Percentiles rank a stretch among this genome's conserved stretches.
Conservation (phyloP, 2,113 vertebrate species). For the Piprites chloris region DNA sequence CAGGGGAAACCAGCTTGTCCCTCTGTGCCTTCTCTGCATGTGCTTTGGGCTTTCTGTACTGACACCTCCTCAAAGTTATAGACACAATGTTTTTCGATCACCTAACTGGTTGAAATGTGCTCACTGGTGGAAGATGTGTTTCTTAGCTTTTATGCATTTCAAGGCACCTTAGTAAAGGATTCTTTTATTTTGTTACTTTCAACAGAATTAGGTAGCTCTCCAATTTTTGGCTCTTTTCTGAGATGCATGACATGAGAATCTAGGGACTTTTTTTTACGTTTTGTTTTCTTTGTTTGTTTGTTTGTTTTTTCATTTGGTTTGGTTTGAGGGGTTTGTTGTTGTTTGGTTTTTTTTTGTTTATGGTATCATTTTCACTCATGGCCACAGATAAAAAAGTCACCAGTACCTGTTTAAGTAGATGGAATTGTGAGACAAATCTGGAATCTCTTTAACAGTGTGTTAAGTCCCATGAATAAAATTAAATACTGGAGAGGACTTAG, state of each 20-base stretch:
- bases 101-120: not conserved
- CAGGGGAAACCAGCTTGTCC: not conserved
- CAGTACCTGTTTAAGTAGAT: not conserved
- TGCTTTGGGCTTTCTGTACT: not conserved
- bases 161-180: not conserved
- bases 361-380: not conserved
- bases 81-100: fast-evolving
- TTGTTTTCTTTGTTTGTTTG: too few relatives aligned
- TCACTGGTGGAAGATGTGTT: not conserved
- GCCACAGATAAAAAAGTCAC: not conserved
- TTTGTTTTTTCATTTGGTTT: too few relatives aligned
- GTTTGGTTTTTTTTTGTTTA: too few relatives aligned
- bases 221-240: not conserved
- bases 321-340: too few relatives aligned
- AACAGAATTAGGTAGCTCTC: not conserved
- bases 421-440: not conserved
- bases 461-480: not conserved
- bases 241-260: not conserved
- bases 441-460: not conserved
- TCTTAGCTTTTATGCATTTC: not conserved
- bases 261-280: not conserved
- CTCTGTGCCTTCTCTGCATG: not conserved
- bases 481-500: not conserved
- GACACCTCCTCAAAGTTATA: not conserved
- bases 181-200: not conserved